These are phyloP conservation scores for Paedocypris micromegethes DNA, from an alignment of 2,797 vertebrate genomes.

Conservation along the genomic window DNA sequence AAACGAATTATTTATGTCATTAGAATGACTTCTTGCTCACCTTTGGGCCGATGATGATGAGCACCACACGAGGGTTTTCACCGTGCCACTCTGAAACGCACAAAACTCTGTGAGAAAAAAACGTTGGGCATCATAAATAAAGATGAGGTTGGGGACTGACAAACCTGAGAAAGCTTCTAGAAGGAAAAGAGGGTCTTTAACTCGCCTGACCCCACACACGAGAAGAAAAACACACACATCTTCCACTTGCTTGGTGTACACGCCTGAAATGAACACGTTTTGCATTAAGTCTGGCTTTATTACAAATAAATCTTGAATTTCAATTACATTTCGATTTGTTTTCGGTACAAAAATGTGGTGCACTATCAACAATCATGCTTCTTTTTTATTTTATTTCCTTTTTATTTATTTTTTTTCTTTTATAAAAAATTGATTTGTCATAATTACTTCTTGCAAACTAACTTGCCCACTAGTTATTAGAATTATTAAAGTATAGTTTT, in stretches of 20 bases:
- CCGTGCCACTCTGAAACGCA: constrained; percentile 79
- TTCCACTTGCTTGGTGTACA: constrained; percentile 39
- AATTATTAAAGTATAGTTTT: no score
- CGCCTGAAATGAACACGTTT: constrained; percentile 22
- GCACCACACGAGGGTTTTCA: constrained; percentile 70
- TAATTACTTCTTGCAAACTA: no score
- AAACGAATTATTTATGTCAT: no score
- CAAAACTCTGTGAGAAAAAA: neutral
- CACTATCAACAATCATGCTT: no score
- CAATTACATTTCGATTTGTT: no score
- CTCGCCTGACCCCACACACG: constrained; percentile 85
- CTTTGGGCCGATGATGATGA: constrained; percentile 85
- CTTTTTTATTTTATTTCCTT: no score
- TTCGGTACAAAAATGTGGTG: neutral
- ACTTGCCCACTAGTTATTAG: no score
- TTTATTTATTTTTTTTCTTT: no score
- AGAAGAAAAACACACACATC: constrained; percentile 75
- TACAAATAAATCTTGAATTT: no score
- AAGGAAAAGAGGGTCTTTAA: constrained; percentile 91
- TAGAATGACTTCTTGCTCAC: constrained; percentile 63
- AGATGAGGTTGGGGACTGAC: neutral
- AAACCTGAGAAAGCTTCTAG: constrained; percentile 82
- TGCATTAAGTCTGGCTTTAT: neutral
- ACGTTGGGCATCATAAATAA: neutral
- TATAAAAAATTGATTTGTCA: no score